phyloP scores from a whole-genome alignment of 2,113 vertebrate genomes.

The Athene noctua region DNA sequence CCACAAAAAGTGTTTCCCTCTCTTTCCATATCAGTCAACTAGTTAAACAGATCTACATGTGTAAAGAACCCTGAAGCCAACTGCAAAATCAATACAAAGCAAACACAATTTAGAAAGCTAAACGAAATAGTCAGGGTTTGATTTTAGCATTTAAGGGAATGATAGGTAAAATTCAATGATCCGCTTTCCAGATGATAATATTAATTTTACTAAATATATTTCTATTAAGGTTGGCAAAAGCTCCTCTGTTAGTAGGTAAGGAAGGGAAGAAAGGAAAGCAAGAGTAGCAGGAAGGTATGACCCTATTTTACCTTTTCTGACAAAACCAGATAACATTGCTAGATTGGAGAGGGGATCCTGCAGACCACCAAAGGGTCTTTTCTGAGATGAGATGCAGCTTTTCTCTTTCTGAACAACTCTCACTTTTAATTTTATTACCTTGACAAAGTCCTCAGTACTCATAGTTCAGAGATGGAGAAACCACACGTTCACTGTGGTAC shows the following conservation, averaged over 20 bases:
- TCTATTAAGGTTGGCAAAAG: background rate
- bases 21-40: background rate
- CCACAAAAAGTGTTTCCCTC: background rate
- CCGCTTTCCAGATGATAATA: background rate
- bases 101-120: slow-evolving; percentile 49
- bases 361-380: background rate
- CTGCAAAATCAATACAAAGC: slow-evolving; percentile 48
- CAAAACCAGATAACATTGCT: background rate
- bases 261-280: background rate
- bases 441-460: background rate
- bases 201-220: background rate
- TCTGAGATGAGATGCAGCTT: background rate
- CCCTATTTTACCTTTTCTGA: slow-evolving; percentile 8
- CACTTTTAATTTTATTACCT: background rate
- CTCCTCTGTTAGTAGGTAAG: background rate
- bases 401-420: background rate
- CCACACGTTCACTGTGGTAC: background rate
- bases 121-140: slow-evolving; percentile 11
- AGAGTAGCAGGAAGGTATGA: background rate
- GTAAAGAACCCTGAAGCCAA: slow-evolving; percentile 16
- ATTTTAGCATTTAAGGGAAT: slow-evolving; percentile 35
- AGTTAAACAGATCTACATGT: slow-evolving; percentile 21
- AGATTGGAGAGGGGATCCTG: background rate
- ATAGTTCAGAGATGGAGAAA: background rate
- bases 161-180: background rate